A percentile compares a stretch with the other conserved stretches of the same genome.
Evolutionary conservation across 1,140 invertebrate species (phyloP).

Genomic region (Drosophila bocki): DNA sequence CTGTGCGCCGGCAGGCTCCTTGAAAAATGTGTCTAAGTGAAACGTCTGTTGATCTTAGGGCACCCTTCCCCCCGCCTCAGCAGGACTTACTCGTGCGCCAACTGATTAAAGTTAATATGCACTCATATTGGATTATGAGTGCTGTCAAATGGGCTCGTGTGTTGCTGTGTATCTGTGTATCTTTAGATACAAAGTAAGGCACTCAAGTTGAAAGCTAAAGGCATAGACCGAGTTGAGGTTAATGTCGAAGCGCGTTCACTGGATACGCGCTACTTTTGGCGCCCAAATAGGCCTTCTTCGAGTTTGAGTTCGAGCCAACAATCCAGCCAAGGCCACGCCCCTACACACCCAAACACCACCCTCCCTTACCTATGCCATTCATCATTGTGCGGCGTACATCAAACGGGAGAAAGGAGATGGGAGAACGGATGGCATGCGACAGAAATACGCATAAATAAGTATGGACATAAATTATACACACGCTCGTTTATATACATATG

Average conservation of each 20-base stretch:
- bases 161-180: background rate
- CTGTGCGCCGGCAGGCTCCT: constrained; percentile 18
- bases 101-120: constrained; percentile 82
- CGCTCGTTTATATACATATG: background rate
- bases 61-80: background rate
- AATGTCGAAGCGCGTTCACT: constrained; percentile 34
- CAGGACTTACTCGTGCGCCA: constrained; percentile 59
- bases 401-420: constrained; percentile 8
- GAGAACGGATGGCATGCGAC: background rate
- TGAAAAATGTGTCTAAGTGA: constrained; percentile 74
- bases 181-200: constrained; percentile 54
- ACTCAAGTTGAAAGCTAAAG: constrained; percentile 68
- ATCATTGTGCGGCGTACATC: constrained; percentile 34
- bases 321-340: background rate
- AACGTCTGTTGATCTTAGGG: constrained; percentile 56
- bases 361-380: constrained; percentile 23
- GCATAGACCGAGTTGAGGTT: constrained; percentile 51
- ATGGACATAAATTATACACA: constrained; percentile 46
- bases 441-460: constrained; percentile 49
- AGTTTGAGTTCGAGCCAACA: background rate
- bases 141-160: constrained; percentile 54
- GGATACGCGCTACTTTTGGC: constrained; percentile 55
- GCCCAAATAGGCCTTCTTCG: constrained; percentile 34
- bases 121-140: constrained; percentile 66
- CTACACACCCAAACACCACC: background rate